Evolutionary conservation across 1,140 invertebrate genomes (phyloP), one percentile per base, ranked within the genome.

Genomic region (Agrilus planipennis): DNA sequence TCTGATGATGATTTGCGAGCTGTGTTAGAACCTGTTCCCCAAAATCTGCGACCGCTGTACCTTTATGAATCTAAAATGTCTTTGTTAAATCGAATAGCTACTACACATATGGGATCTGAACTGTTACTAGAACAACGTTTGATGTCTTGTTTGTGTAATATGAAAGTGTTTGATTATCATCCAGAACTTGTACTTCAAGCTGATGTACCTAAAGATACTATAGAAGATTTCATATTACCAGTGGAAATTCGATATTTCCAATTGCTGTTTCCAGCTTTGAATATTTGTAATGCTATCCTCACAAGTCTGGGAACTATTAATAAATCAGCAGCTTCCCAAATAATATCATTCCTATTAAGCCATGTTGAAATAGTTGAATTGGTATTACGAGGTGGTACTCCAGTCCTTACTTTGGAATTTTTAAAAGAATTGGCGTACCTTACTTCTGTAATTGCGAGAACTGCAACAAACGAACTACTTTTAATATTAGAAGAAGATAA

Each of bases 61-160:
- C 73, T 92, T 1, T 92, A 88, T 63, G 84, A 90, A 58, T 83
- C 86, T 0, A 87, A 88, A 62, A 82, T 92, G 77, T 74, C 85
- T 34, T 69, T 90, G 39, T 69, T 93, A 11, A 75, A 76, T 6
- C 70, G 83, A 51, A 69, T 91, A 45, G 79, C 84, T 0, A 74
- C 76, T 12, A 77, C 74, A 0, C 67, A 73, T 41, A 54, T 71
- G 17, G 89, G 89, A 6, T 85, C 89, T 0, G 77, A 83, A 50
- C 70, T 79, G 12, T 54, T 92, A 5, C 53, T 93, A 7, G 73
- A 81, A 46, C 79, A 81, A 53, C 83, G 83, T 23, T 65, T 82
- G 2, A 65, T 91, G 32, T 69, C 74, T 0, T 75, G 78, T 41
- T 65, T 92, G 9, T 78, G 85, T 9, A 73, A 76, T 20, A 81